Evolutionary conservation across 2,797 vertebrate species (phyloP).

Genomic region (Pachyuromys duprasi): DNA sequence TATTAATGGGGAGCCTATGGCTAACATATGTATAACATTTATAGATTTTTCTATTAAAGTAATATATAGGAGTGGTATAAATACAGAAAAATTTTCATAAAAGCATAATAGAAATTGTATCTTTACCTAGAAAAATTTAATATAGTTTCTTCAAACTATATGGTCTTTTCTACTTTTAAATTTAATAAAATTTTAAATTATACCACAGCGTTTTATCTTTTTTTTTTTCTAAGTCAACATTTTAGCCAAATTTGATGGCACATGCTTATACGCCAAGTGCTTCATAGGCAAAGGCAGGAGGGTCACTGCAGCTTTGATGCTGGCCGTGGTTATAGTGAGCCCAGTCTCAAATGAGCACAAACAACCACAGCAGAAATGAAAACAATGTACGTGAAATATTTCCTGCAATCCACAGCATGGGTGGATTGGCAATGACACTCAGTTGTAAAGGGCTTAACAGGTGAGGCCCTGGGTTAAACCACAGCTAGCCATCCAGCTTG

Average conservation of each 20-base stretch:
- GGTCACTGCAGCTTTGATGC: not conserved
- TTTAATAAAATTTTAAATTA: conserved; percentile 10
- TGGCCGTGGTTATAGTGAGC: not conserved
- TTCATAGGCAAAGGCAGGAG: not conserved
- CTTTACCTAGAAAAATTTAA: not conserved
- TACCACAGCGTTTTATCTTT: not conserved
- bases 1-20: not conserved
- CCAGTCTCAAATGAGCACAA: not conserved
- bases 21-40: conserved; percentile 2
- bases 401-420: not conserved
- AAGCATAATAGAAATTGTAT: conserved; percentile 30
- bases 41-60: conserved; percentile 9
- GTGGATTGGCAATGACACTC: not conserved
- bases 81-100: not conserved
- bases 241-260: not conserved
- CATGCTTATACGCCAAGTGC: not conserved
- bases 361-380: not conserved
- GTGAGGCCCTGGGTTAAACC: not conserved
- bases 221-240: not conserved
- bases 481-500: not conserved
- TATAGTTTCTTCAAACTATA: not conserved
- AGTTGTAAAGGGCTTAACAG: not conserved
- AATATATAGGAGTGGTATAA: not conserved
- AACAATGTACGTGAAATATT: conserved; percentile 32
- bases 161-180: not conserved